A percentile compares a stretch with the other conserved stretches of the same genome.
Evolutionary conservation across 2,113 vertebrate genomes (phyloP).

Genomic region (Sarotherodon lohbergeri): DNA sequence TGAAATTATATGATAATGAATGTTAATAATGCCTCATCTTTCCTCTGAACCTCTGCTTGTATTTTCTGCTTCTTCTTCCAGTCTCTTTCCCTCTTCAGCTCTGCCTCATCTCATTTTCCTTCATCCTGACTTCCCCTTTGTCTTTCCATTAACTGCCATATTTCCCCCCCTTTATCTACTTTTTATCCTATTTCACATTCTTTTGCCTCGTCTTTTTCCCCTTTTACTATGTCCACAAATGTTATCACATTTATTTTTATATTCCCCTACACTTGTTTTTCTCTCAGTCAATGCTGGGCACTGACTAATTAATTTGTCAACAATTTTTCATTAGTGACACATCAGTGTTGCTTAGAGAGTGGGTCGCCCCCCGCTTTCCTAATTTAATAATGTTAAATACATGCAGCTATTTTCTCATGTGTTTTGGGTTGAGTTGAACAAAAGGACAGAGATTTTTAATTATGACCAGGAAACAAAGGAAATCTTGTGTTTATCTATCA

Average conservation of each 20-base stretch:
- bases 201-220: background rate
- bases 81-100: background rate
- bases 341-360: background rate
- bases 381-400: background rate
- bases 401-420: background rate
- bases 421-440: background rate
- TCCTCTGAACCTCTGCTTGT: background rate
- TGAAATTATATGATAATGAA: background rate
- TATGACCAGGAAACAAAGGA: background rate
- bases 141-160: background rate
- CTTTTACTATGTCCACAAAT: background rate
- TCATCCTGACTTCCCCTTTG: background rate
- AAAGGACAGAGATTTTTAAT: background rate
- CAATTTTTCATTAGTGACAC: slow-evolving; percentile 22
- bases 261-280: background rate
- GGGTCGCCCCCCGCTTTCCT: background rate
- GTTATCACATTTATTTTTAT: background rate
- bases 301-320: background rate
- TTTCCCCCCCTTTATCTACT: background rate
- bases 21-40: background rate
- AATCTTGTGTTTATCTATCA: background rate
- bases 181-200: background rate
- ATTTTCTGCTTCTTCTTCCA: fast-evolving
- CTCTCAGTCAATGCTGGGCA: background rate
- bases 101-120: background rate